Evolutionary conservation across 2,888 invertebrate species (phyloP).

Genomic region (Imbricaverruca yamaguchii): DNA sequence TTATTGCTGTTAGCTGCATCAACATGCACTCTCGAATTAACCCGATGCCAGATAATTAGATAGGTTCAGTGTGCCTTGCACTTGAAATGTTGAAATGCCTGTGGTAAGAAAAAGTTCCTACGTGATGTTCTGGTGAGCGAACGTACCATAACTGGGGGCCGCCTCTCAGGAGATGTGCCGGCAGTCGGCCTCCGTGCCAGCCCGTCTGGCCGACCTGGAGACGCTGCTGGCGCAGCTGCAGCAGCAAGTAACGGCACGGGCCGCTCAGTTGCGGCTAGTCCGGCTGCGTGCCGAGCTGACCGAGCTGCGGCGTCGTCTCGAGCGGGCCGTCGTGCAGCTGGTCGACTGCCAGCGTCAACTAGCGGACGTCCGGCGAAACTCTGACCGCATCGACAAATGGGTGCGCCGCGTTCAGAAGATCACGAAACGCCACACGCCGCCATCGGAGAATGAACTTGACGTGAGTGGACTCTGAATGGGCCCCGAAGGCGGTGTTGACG

Average conservation of each 20-base stretch:
- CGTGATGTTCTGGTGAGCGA: too few species aligned
- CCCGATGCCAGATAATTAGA: too few species aligned
- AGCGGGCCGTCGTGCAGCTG: constrained; percentile 58
- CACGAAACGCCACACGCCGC: neutral
- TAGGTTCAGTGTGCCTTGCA: too few species aligned
- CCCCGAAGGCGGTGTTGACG: too few species aligned
- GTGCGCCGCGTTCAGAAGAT: neutral
- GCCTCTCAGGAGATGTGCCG: constrained; percentile 37
- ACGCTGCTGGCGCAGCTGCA: constrained; percentile 89
- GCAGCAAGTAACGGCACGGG: constrained; percentile 85
- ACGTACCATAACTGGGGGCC: too few species aligned
- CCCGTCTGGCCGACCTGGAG: constrained; percentile 72
- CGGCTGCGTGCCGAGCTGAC: constrained; percentile 88
- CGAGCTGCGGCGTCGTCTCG: constrained; percentile 76
- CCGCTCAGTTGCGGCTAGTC: constrained; percentile 98
- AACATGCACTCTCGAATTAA: too few species aligned
- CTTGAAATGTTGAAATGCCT: too few species aligned
- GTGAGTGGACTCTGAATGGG: neutral
- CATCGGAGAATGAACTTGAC: neutral
- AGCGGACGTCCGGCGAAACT: constrained; percentile 79
- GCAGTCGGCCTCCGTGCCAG: constrained; percentile 64
- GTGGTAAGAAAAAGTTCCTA: too few species aligned
- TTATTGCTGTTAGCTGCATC: too few species aligned
- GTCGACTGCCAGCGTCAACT: constrained; percentile 73
- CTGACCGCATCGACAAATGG: neutral